Conservation (phyloP, 2,888 invertebrate species). For the Chorisops tibialis region DNA sequence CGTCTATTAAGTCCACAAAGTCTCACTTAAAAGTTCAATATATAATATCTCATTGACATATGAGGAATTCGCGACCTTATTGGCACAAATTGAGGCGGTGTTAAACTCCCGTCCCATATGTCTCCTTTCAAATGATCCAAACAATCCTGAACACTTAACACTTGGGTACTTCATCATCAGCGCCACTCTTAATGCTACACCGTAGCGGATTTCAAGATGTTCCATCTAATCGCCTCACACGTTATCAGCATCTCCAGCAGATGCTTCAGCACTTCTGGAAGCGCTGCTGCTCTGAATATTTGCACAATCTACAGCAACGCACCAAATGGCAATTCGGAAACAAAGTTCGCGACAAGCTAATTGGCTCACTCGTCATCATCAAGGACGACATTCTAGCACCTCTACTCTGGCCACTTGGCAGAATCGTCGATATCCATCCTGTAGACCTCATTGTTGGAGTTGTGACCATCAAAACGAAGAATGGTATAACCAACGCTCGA, state of each 20-base stretch:
- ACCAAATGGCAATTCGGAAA: not conserved
- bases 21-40: too few species aligned
- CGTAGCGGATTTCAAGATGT: too few species aligned
- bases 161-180: not conserved
- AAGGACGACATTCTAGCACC: too few species aligned
- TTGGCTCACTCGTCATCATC: too few species aligned
- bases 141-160: not conserved
- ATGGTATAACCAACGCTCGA: too few species aligned
- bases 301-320: not conserved
- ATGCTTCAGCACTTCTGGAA: not conserved
- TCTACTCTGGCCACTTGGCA: too few species aligned
- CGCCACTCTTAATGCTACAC: not conserved
- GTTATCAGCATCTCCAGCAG: not conserved
- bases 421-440: not conserved
- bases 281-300: not conserved
- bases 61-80: not conserved
- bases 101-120: not conserved
- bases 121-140: not conserved
- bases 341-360: too few species aligned
- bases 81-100: not conserved
- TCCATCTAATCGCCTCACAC: too few species aligned
- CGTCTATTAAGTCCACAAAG: constrained; percentile 35
- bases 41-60: not conserved
- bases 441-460: not conserved
- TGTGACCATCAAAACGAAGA: too few species aligned